Conservation (phyloP, 2,113 vertebrate genomes). For the Seriola aureovittata region DNA sequence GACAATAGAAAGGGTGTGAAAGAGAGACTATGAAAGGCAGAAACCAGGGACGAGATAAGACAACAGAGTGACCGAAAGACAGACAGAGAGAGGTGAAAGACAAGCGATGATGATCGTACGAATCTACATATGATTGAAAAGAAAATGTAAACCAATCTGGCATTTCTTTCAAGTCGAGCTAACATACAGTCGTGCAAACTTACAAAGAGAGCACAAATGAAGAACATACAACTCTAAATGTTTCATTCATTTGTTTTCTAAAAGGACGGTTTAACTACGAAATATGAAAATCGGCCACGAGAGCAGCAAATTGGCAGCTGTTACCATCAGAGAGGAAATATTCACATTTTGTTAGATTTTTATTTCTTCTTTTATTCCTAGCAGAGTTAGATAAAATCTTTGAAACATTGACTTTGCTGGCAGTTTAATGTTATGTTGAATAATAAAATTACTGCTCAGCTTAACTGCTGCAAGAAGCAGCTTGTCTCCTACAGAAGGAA, state of each 20-base stretch:
- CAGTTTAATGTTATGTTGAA: neutral
- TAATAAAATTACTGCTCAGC: neutral
- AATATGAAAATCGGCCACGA: neutral
- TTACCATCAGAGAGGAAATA: neutral
- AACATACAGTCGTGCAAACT: too few species aligned
- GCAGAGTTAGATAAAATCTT: too few species aligned
- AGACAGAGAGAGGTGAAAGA: neutral
- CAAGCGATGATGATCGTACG: neutral
- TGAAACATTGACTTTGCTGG: neutral
- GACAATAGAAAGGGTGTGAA: neutral
- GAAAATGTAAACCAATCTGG: too few species aligned
- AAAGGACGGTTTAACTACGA: too few species aligned
- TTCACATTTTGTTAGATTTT: neutral
- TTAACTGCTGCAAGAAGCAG: neutral
- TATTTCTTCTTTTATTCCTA: neutral
- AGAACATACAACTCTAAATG: too few species aligned
- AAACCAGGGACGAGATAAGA: neutral
- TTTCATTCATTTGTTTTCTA: too few species aligned
- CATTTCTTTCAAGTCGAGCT: too few species aligned
- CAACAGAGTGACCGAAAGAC: accelerated
- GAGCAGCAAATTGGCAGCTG: neutral
- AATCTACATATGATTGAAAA: too few species aligned
- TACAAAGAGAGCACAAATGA: too few species aligned
- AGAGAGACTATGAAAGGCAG: neutral
- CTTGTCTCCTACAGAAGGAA: too few species aligned